A percentile compares a stretch with the other conserved stretches of the same genome.
These are phyloP conservation scores for Calyptomena viridis DNA, from an alignment of 2,113 vertebrate species.

Conservation along the genomic window DNA sequence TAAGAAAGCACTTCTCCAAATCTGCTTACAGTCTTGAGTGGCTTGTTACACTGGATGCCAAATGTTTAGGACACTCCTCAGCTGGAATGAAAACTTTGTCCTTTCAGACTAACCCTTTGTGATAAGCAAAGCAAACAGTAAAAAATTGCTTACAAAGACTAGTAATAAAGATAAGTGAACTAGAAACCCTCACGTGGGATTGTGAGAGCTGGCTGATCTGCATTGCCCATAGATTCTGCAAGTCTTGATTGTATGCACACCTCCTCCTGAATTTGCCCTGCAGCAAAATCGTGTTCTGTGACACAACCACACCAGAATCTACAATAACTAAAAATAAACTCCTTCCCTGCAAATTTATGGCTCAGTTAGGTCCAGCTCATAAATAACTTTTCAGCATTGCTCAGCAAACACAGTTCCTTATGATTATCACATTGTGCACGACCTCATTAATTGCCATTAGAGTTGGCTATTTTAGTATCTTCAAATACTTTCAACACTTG, in stretches of 20 bases:
- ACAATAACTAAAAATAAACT: constrained; percentile 3
- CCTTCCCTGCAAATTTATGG: neutral
- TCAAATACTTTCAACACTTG: neutral
- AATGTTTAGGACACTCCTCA: neutral
- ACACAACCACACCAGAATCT: neutral
- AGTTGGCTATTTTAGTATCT: neutral
- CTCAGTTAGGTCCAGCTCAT: neutral
- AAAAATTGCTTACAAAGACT: neutral
- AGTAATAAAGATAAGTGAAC: neutral
- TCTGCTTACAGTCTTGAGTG: neutral
- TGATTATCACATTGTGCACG: neutral
- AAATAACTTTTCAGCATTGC: neutral
- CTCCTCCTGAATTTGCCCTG: neutral
- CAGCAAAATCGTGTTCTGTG: neutral
- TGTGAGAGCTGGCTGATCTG: neutral
- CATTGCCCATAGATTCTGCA: neutral
- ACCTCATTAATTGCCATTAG: neutral
- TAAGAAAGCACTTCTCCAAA: neutral
- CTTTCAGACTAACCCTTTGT: neutral
- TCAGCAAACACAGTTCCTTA: neutral
- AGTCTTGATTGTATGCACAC: neutral
- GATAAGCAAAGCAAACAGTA: neutral
- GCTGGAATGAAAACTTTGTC: neutral
- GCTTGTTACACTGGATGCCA: neutral
- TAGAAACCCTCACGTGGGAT: neutral